Evolutionary conservation across 23 tunicate species (phyloP), one percentile per base, ranked within the genome.

Genomic region (Halocynthia aurantium): DNA sequence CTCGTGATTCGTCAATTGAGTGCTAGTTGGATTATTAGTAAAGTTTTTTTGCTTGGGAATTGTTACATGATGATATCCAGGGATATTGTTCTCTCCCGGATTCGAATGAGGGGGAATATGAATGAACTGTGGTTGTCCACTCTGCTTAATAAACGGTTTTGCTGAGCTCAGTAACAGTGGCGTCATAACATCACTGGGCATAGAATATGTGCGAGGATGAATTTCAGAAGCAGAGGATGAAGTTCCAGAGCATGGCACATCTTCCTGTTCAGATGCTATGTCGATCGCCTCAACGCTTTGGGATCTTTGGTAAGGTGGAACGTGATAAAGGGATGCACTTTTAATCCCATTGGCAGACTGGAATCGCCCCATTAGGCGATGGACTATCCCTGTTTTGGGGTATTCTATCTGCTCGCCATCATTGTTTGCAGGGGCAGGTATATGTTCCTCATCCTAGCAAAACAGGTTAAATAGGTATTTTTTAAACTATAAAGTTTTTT

Each of bases 341-440:
- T 74, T 56, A 13, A 21, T 18, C 0, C 56, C 50, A 8, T 10
- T 8, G 78, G 20, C 78, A 22, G 78, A 13, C 31, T 74, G 78
- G 6, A 74, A 74, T 8, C 78, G 55, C 8, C 78, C 78, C 31
- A 74, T 8, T 53, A 74, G 56, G 22, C 57, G 56, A 56, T 74
- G 78, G 56, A 74, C 78, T 13, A 74, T 74, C 6, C 78, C 78
- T 8, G 57, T 64, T 74, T 53, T 74, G 15, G 78, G 78, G 31
- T 74, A 74, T 54, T 74, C 78, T 44, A 54, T 74, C 11, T 44
- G 44, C 44, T 31, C 44, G 4, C 44, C 44, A 31, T 31, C 44
- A 31, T 31, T 31, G 44, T 31, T 31, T 31, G 44, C 18, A 12
- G 10, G 51, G 8, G 73, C 18, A 11, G 75, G 52, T 64, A 11